Percentiles rank a stretch among this genome's conserved stretches.
Conservation (phyloP, 2,888 invertebrate species). For the Capitulum mitella region DNA sequence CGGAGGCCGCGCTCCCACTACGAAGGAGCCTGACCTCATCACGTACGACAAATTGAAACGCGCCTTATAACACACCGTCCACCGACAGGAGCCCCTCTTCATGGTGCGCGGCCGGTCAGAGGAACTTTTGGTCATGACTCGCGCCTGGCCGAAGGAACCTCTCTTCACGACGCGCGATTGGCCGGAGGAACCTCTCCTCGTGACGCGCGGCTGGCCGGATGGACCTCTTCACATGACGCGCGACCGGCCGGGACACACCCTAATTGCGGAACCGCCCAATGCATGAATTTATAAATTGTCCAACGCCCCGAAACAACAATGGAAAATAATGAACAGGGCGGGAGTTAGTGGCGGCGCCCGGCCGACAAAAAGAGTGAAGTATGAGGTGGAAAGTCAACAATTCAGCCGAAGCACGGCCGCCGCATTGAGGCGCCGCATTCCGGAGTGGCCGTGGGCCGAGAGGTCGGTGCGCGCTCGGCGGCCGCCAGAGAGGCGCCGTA, state of each 20-base stretch:
- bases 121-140: too few relatives aligned
- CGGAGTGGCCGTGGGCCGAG: background rate
- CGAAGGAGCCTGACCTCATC: too few relatives aligned
- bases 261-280: background rate
- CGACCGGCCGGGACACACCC: background rate
- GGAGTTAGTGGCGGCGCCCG: background rate
- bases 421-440: conserved; percentile 9
- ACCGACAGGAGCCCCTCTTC: too few relatives aligned
- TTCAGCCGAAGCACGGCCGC: background rate
- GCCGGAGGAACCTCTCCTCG: too few relatives aligned
- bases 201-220: background rate
- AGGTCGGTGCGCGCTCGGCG: background rate
- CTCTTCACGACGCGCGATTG: too few relatives aligned
- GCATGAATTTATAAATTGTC: conserved; percentile 4
- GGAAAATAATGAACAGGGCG: conserved; percentile 11
- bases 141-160: too few relatives aligned
- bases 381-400: conserved; percentile 24
- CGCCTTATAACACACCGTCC: too few relatives aligned
- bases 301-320: conserved; percentile 4
- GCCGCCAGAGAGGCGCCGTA: too few relatives aligned
- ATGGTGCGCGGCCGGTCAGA: too few relatives aligned
- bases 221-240: background rate
- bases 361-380: background rate
- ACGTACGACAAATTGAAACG: too few relatives aligned
- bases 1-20: too few relatives aligned